Percentiles rank a stretch among this genome's conserved stretches.
Conservation (phyloP, 2,888 invertebrate genomes). For the Apamea crenata region DNA sequence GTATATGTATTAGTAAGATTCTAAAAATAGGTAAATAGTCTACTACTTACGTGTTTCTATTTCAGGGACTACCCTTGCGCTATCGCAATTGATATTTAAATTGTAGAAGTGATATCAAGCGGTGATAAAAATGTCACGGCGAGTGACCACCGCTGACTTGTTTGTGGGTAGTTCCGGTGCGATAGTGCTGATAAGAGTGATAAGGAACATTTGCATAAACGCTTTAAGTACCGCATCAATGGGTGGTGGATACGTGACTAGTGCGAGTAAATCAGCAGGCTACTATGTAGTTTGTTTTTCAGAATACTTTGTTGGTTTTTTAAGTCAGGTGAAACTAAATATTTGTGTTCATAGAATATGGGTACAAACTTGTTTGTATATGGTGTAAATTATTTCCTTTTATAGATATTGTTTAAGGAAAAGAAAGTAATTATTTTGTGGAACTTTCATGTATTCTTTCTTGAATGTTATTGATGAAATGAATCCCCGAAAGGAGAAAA, state of each 20-base stretch:
- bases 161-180: conserved; percentile 58
- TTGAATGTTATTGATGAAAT: neutral
- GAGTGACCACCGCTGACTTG: conserved; percentile 60
- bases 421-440: neutral
- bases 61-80: conserved; percentile 11
- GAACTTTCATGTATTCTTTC: neutral
- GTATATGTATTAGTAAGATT: no score
- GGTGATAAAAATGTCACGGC: conserved; percentile 61
- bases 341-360: neutral
- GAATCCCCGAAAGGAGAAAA: neutral
- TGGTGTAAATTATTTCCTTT: neutral
- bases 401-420: neutral
- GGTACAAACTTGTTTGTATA: neutral
- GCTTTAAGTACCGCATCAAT: conserved; percentile 54
- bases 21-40: neutral
- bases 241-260: conserved; percentile 41
- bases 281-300: conserved; percentile 17
- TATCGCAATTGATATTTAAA: conserved; percentile 58
- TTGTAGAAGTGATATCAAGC: conserved; percentile 37
- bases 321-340: neutral
- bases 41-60: conserved; percentile 26
- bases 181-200: conserved; percentile 52
- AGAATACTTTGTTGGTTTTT: neutral
- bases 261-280: conserved; percentile 32
- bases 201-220: conserved; percentile 56